Evolutionary conservation across 2,888 invertebrate genomes (phyloP), one percentile per base, ranked within the genome.

Genomic region (Idaea aversata): DNA sequence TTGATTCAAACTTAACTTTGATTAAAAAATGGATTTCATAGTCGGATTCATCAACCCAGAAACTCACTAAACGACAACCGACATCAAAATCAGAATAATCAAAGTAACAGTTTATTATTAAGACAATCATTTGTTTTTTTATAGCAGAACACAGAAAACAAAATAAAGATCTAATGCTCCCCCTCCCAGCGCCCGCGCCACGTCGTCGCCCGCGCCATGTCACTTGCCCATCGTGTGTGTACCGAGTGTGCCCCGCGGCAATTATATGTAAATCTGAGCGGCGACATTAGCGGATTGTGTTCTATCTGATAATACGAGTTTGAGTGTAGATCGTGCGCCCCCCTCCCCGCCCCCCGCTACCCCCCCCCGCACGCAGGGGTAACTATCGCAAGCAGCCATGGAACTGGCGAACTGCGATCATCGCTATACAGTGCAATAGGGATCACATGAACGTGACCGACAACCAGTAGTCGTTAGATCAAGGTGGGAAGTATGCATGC

Each of bases 261-360:
- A 80, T 79, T 75, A 79, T 74, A 76, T 79, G 77, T 76, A 77
- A 77, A 79, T 79, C 72, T 62, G 70, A 59, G 62, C 38, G 70
- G 67, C 66, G 68, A 77, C 80, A 79, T 81, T 81, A 80, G 81
- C 73, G 77, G 72, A 68, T 75, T 74, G 78, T 75, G 74, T 70
- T 75, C 71, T 70, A 57, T 65, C 71, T 69, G 78, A 77, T 84
- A 83, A 84, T 82, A 81, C 74, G 81, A 81, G 80, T 84, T 84
- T 82, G 78, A 84, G 79, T 76, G 75, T 71, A 77, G 77, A 71
- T 72, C 69, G 63, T 13, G 63, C 47, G 47, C n/a, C 25, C 25
- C 25, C 5, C 16, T 25, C 63, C 60, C 59, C 6, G 38, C 61
- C 47, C 7, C 47, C 47, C 13, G 4, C 47, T 3, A 7, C 5